These are phyloP conservation scores for Struthidea cinerea DNA, from an alignment of 2,113 vertebrate genomes.

Conservation along the genomic window DNA sequence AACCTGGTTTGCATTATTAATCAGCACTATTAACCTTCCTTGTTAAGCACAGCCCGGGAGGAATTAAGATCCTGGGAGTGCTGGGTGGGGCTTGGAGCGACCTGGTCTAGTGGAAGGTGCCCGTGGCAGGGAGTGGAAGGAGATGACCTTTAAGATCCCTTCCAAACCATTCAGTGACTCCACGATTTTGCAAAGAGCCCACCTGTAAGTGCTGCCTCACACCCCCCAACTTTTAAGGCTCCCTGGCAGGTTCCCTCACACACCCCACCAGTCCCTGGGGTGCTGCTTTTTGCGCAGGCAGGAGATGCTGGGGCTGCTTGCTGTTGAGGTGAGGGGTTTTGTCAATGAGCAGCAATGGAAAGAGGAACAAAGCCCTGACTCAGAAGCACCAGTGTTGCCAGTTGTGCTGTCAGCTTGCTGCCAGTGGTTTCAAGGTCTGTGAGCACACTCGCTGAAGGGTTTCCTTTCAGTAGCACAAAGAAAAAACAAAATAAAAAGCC, in stretches of 20 bases:
- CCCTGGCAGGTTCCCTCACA: neutral
- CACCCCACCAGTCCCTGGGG: neutral
- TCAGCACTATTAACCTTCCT: neutral
- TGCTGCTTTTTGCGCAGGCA: neutral
- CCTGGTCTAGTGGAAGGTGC: neutral
- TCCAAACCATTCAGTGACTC: neutral
- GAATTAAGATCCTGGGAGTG: neutral
- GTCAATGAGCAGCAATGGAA: neutral
- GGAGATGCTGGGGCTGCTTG: neutral
- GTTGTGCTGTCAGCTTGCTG: neutral
- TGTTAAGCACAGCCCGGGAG: neutral
- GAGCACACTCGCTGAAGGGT: neutral
- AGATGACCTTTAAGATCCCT: neutral
- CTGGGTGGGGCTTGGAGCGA: neutral
- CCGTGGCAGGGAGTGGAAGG: neutral
- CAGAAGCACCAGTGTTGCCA: neutral
- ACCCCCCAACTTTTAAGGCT: neutral
- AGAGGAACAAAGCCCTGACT: slow-evolving; percentile 31
- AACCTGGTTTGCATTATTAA: neutral
- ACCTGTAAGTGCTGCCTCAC: neutral
- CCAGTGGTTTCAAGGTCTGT: neutral
- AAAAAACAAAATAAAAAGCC: neutral
- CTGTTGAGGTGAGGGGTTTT: neutral
- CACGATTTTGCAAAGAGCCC: neutral
- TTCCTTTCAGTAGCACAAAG: neutral